Evolutionary conservation across 2,113 vertebrate species (phyloP), one percentile per base, ranked within the genome.

Genomic region (Boulengerochromis microlepis): DNA sequence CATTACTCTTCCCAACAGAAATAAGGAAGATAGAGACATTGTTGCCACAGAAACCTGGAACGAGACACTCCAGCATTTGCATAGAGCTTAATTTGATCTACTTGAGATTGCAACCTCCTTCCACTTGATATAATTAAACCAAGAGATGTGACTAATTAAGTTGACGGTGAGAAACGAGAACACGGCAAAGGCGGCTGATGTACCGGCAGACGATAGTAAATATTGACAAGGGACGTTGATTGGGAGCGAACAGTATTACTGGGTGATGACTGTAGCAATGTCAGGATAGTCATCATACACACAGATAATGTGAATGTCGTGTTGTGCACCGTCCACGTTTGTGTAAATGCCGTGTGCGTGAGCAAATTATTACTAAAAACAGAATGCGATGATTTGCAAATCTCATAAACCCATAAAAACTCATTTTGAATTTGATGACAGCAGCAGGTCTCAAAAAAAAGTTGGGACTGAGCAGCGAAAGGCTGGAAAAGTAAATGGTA

Each of bases 71-170:
- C 94, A 95, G 94, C 89, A 96, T 96, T 96, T 95, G 94, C 96
- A 95, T 93, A 93, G 94, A 80, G 92, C 94, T 95, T 97, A 97
- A 97, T 97, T 96, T 97, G 95, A 97, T 96, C 95, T 96, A 96
- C 96, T 97, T 97, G 93, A 97, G 96, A 96, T 95, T 95, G 93
- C 92, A 93, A 96, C 95, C 96, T 96, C 96, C 96, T 94, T 96
- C 95, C 96, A 96, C 95, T 96, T 95, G 94, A 95, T 95, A 94
- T 96, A 96, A 97, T 97, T 96, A 97, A 96, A 94, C 92, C 78
- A 86, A 95, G 94, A 96, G 95, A 96, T 95, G 96, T 94, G 95
- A 96, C 96, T 96, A 96, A 97, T 97, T 97, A 96, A 95, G 96
- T 93, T 93, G 95, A 96, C 90, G 90, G 94, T 86, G 93, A 96